Conservation (phyloP, 1,140 invertebrate species). For the Helicoverpa armigera region DNA sequence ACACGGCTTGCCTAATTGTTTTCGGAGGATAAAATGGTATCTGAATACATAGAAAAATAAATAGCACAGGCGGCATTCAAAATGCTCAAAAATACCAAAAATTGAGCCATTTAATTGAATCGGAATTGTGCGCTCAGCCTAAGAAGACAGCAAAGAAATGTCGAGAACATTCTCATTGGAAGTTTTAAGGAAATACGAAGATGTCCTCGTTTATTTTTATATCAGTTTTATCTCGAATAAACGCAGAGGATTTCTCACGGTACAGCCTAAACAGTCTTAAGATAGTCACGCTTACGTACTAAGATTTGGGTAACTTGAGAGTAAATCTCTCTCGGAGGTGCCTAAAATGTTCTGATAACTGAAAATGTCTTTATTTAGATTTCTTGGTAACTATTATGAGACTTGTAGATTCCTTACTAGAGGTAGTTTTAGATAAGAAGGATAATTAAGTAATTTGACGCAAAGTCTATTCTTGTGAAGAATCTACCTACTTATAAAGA, state of each 20-base stretch:
- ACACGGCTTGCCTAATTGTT: too few species aligned
- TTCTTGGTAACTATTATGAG: not conserved
- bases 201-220: slow-evolving; percentile 35
- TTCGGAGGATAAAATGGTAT: too few species aligned
- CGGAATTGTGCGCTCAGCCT: too few species aligned
- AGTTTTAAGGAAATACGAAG: slow-evolving; percentile 11
- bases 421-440: too few species aligned
- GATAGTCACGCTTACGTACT: slow-evolving; percentile 7
- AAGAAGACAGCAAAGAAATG: not conserved
- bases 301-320: not conserved
- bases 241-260: slow-evolving; percentile 6
- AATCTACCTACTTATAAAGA: too few species aligned
- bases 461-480: too few species aligned
- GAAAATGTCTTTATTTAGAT: slow-evolving; percentile 1
- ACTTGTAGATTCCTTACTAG: not conserved
- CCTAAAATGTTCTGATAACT: slow-evolving; percentile 8
- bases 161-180: not conserved
- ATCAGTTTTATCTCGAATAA: slow-evolving; percentile 16
- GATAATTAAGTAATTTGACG: too few species aligned
- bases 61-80: too few species aligned
- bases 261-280: slow-evolving; percentile 20
- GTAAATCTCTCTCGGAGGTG: slow-evolving; percentile 22
- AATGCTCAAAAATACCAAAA: too few species aligned
- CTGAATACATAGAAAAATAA: too few species aligned
- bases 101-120: too few species aligned